Percentiles rank a stretch among this genome's conserved stretches.
Conservation (phyloP, 2,113 vertebrate genomes). For the Caloenas nicobarica region DNA sequence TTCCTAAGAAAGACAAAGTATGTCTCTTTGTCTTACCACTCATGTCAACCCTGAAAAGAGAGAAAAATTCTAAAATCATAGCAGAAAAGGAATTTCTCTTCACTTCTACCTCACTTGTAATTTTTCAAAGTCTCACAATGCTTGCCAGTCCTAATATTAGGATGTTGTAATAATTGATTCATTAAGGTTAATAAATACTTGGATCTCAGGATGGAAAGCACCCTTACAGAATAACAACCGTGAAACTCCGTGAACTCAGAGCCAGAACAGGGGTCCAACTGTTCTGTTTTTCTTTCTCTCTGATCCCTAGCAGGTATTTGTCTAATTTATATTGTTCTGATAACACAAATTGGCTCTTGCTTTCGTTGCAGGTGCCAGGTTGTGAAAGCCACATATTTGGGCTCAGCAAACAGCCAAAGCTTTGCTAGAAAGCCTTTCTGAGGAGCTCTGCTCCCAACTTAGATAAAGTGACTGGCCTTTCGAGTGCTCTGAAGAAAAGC, state of each 20-base stretch:
- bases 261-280: not conserved
- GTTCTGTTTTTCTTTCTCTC: not conserved
- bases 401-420: not conserved
- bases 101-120: not conserved
- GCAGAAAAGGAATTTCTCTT: not conserved
- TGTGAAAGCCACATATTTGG: not conserved
- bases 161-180: not conserved
- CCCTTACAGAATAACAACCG: not conserved
- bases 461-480: not conserved
- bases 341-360: not conserved
- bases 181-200: not conserved
- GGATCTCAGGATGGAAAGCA: not conserved
- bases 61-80: not conserved
- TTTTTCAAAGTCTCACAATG: not conserved
- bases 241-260: not conserved
- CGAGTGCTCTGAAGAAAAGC: not conserved
- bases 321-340: not conserved
- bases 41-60: not conserved
- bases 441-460: not conserved
- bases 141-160: not conserved
- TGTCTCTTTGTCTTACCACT: not conserved
- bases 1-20: not conserved
- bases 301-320: not conserved
- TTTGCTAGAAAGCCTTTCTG: not conserved
- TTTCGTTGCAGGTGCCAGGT: not conserved